These are phyloP conservation scores for Buceros bicornis DNA, from an alignment of 2,797 vertebrate genomes.

Conservation along the genomic window DNA sequence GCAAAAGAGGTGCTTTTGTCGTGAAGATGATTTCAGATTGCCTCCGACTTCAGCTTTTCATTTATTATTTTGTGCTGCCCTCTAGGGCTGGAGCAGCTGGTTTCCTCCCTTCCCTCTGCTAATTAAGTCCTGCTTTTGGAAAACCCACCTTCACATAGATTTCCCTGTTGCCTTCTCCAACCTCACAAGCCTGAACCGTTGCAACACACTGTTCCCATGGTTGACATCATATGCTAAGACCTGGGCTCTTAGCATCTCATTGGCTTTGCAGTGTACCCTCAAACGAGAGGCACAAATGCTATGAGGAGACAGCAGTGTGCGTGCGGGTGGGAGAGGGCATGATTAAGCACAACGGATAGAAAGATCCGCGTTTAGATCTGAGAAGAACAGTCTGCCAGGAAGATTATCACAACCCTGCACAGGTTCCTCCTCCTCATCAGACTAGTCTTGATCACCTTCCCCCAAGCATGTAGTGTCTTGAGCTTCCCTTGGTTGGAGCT, in stretches of 20 bases:
- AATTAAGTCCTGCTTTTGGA: neutral
- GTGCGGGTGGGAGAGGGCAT: neutral
- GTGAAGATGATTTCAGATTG: neutral
- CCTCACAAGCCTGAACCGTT: neutral
- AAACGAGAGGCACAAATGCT: neutral
- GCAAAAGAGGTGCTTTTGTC: neutral
- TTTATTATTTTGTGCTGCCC: conserved; percentile 56
- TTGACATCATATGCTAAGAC: neutral
- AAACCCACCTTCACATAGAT: neutral
- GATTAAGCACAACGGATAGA: neutral
- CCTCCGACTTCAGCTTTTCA: neutral
- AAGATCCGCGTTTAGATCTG: neutral
- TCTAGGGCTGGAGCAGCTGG: conserved; percentile 36
- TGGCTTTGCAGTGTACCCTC: neutral
- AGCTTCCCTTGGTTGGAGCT: neutral
- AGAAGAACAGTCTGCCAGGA: rapidly evolving
- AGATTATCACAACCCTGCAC: neutral
- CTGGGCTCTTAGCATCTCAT: neutral
- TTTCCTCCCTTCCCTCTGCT: neutral
- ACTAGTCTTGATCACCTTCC: neutral
- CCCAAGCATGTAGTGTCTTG: rapidly evolving
- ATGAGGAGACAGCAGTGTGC: rapidly evolving
- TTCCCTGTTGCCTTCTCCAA: neutral
- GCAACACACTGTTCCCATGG: neutral
- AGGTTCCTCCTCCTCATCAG: neutral